Conservation (phyloP, 1,140 invertebrate species). For the Aricia agestis region DNA sequence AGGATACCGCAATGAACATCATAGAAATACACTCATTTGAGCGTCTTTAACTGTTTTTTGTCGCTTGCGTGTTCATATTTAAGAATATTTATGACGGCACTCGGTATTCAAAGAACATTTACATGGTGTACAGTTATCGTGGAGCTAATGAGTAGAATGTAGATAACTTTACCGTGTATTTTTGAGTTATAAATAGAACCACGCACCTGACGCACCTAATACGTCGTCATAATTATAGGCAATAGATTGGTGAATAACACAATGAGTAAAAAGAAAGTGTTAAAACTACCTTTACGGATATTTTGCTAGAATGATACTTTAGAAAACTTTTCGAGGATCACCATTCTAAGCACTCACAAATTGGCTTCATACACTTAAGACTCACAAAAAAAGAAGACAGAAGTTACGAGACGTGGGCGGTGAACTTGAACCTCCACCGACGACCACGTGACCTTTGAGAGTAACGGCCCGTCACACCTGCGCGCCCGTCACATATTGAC, state of each 20-base stretch:
- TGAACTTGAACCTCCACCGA: not conserved
- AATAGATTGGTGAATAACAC: no score
- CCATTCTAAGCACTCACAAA: no score
- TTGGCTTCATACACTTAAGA: no score
- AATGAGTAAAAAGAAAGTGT: no score
- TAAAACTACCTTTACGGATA: no score
- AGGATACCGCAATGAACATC: slow-evolving; percentile 34
- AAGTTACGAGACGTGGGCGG: not conserved
- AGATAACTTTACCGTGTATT: not conserved
- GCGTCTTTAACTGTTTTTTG: slow-evolving; percentile 12
- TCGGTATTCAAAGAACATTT: not conserved
- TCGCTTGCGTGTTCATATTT: slow-evolving; percentile 1
- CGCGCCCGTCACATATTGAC: not conserved
- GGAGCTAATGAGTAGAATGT: not conserved
- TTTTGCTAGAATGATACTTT: no score
- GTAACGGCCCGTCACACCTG: not conserved
- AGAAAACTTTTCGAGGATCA: no score
- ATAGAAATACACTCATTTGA: slow-evolving; percentile 16
- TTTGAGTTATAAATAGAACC: not conserved
- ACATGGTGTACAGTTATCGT: not conserved
- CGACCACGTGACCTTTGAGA: not conserved
- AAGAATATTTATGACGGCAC: not conserved
- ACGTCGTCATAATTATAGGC: not conserved
- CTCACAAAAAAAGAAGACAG: not conserved
- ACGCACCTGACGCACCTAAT: not conserved